Conservation (phyloP, 2,888 invertebrate genomes). For the Platycheirus rosarum region DNA sequence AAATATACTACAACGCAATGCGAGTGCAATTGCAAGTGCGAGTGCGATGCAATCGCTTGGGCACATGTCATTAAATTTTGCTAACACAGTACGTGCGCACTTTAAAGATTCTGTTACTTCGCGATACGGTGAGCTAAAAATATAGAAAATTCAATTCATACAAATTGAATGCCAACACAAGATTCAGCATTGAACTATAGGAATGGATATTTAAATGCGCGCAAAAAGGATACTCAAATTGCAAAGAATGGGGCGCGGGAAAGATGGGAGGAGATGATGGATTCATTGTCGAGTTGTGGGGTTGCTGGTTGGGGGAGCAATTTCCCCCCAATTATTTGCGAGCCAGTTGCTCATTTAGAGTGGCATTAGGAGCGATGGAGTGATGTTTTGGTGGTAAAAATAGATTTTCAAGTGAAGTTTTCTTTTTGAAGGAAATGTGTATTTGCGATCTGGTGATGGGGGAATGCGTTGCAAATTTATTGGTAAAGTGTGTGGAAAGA, state of each 20-base stretch:
- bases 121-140: constrained; percentile 16
- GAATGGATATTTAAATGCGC: constrained; percentile 23
- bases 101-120: not conserved
- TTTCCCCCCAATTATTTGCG: constrained; percentile 16
- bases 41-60: constrained; percentile 38
- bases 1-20: constrained; percentile 55
- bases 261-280: constrained; percentile 69
- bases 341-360: not conserved
- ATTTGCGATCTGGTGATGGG: constrained; percentile 4
- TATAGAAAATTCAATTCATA: constrained; percentile 28
- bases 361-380: constrained; percentile 10
- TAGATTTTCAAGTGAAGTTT: constrained; percentile 21
- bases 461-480: constrained; percentile 9
- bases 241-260: constrained; percentile 53
- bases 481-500: constrained; percentile 31
- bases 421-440: constrained; percentile 15
- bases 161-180: constrained; percentile 6
- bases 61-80: constrained; percentile 39
- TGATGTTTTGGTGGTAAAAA: constrained; percentile 10
- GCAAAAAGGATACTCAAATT: constrained; percentile 65
- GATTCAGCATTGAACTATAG: constrained; percentile 40
- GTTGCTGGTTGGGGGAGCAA: constrained; percentile 8
- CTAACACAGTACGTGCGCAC: constrained; percentile 16
- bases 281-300: constrained; percentile 66
- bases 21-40: constrained; percentile 5